Percentiles rank a stretch among this genome's conserved stretches.
phyloP scores from a whole-genome alignment of 2,888 invertebrate genomes.

The Oscheius sp. region DNA sequence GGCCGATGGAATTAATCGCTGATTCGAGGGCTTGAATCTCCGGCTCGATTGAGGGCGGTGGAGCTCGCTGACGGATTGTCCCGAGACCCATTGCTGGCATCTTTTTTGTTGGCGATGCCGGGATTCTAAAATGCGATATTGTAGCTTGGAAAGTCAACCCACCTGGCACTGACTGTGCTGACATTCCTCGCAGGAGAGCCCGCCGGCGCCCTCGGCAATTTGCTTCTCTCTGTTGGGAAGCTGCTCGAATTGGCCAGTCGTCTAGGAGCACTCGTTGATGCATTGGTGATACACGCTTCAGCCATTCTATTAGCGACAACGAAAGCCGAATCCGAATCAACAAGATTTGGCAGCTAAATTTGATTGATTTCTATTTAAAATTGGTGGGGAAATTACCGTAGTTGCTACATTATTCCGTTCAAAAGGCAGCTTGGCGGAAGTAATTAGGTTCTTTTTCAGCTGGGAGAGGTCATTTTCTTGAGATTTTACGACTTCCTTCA shows the following conservation, averaged over 20 bases:
- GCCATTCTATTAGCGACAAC: slow-evolving; percentile 50
- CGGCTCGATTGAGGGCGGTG: slow-evolving; percentile 34
- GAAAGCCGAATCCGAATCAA: slow-evolving; percentile 29
- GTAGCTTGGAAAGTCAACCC: neutral
- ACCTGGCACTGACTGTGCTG: slow-evolving; percentile 14
- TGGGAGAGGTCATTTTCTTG: slow-evolving; percentile 46
- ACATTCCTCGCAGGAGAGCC: slow-evolving; percentile 17
- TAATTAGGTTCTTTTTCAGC: slow-evolving; percentile 35
- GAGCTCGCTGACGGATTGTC: slow-evolving; percentile 33
- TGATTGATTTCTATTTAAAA: neutral
- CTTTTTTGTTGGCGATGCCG: slow-evolving; percentile 46
- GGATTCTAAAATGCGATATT: slow-evolving; percentile 2
- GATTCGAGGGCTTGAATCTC: slow-evolving; percentile 50
- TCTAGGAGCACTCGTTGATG: slow-evolving; percentile 31
- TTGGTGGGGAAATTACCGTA: neutral
- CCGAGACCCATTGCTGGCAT: slow-evolving; percentile 52
- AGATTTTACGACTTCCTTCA: slow-evolving; percentile 43
- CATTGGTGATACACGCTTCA: slow-evolving; percentile 23
- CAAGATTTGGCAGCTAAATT: slow-evolving; percentile 44
- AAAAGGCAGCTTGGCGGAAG: slow-evolving; percentile 3
- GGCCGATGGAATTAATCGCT: slow-evolving; percentile 44
- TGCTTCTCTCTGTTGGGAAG: slow-evolving; percentile 43
- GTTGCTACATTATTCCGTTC: neutral
- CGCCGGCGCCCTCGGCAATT: slow-evolving; percentile 42
- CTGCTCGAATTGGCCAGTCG: slow-evolving; percentile 43